Conservation (phyloP, 2,888 invertebrate genomes). For the Orchestes rusci region DNA sequence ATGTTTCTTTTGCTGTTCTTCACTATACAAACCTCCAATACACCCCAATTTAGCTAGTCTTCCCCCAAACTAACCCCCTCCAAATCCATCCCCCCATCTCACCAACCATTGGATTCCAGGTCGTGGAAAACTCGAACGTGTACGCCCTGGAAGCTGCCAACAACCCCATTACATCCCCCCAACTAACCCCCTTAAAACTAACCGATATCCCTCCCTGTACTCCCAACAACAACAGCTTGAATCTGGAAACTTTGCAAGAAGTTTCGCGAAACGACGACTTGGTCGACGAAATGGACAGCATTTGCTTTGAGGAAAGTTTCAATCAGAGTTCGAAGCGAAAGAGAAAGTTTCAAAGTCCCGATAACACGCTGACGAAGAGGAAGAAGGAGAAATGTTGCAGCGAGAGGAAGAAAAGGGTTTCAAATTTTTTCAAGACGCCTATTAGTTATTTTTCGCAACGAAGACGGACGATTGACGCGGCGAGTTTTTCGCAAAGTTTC, state of each 20-base stretch:
- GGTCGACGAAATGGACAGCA: conserved; percentile 28
- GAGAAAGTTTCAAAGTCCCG: conserved; percentile 32
- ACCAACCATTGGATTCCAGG: conserved; percentile 49
- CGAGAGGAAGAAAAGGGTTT: conserved; percentile 36
- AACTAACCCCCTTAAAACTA: conserved; percentile 36
- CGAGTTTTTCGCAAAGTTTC: conserved; percentile 33
- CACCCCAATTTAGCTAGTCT: no score
- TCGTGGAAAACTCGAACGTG: conserved; percentile 61
- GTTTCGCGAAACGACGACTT: conserved; percentile 34
- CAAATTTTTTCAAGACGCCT: conserved; percentile 40
- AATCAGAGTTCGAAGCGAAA: conserved; percentile 30
- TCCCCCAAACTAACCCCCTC: no score
- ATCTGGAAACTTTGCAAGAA: conserved; percentile 36
- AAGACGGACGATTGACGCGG: conserved; percentile 38
- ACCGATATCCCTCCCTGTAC: no score
- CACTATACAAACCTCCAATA: no score
- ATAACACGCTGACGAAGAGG: conserved; percentile 29
- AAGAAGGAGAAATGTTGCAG: conserved; percentile 39
- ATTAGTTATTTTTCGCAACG: conserved; percentile 41
- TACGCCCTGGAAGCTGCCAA: conserved; percentile 59
- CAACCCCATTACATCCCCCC: conserved; percentile 49
- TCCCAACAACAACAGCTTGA: conserved; percentile 23
- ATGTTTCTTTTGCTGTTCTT: no score
- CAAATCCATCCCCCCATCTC: no score
- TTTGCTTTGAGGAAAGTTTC: conserved; percentile 32